Evolutionary conservation across 1,140 invertebrate species (phyloP), one percentile per base, ranked within the genome.

Genomic region (Philopotamus ludificatus): DNA sequence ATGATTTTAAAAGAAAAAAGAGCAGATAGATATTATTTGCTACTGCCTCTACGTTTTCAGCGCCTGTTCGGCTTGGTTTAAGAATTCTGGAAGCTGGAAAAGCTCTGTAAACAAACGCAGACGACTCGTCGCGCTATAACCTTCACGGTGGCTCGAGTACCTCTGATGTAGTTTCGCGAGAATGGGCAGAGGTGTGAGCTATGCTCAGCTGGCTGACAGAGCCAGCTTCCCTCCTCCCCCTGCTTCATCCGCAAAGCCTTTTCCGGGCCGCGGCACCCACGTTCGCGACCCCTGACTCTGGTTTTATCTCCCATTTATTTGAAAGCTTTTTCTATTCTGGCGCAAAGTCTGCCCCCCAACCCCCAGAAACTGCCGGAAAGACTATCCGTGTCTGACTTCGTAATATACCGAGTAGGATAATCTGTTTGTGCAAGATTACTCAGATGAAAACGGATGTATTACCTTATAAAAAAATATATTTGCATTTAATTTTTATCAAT

Each of bases 231-330:
- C 28, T 34, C 28, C 28, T 7, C 28, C 28, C 12, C 28, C 28
- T 12, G 28, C 28, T 7, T 12, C 28, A n/a, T n/a, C 12, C 28
- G 12, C 12, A 34, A 34, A 34, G 28, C 28, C 28, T 34, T 34
- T 34, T 34, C 28, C 12, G 4, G 4, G n/a, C 12, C 28, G 12
- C 28, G 44, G 18, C 21, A 7, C 44, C 26, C 21, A 20, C 23
- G 18, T 15, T 39, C 61, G 47, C 42, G 22, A 23, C 50, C 61
- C 41, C 61, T 63, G 61, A 63, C 61, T 63, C 63, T 65, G 63
- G 53, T 55, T 58, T 67, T 67, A 67, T 67, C 66, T 63, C 25
- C 66, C 60, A 63, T 67, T 67, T 67, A 67, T 67, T 67, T 63
- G 66, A 63, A 62, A 61, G 66, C 60, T 67, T 67, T 67, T 63